Evolutionary conservation across 2,797 vertebrate genomes (phyloP).

Genomic region (Ctenopoma kingsleyae): DNA sequence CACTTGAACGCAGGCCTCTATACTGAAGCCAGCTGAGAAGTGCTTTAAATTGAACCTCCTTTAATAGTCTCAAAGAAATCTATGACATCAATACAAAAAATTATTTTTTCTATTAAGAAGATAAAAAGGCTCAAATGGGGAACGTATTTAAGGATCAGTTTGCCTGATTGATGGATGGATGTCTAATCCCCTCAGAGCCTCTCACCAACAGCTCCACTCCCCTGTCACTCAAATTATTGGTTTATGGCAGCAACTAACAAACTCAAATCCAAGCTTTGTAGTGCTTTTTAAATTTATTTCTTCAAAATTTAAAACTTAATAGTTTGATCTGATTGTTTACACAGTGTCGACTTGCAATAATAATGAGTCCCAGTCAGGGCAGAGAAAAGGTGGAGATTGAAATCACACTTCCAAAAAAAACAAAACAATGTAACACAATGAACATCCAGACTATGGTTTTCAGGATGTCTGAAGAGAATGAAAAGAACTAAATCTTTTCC

Average conservation of each 20-base stretch:
- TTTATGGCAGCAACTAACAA: conserved; percentile 10
- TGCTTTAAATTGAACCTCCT: conserved; percentile 36
- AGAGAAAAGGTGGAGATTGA: no score
- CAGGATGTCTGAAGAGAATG: no score
- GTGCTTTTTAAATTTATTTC: conserved; percentile 1
- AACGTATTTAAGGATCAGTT: background rate
- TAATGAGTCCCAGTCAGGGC: background rate
- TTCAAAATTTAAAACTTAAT: conserved; percentile 1
- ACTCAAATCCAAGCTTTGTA: conserved; percentile 3
- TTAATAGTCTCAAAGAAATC: conserved; percentile 30
- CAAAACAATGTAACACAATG: no score
- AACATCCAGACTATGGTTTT: no score
- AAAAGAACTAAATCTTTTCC: no score
- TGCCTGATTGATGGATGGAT: background rate
- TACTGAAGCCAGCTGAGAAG: conserved; percentile 20
- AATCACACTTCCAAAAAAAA: no score
- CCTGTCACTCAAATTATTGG: conserved; percentile 14
- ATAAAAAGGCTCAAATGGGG: background rate
- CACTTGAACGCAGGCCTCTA: conserved; percentile 20
- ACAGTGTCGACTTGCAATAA: background rate
- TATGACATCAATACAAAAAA: conserved; percentile 4
- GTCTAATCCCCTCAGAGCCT: background rate
- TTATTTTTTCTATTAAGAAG: background rate
- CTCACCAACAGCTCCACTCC: background rate
- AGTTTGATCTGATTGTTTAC: conserved; percentile 3